Base-by-base conservation (phyloP, 1,140 invertebrate species). In the Drosophila subpulchrella region DNA sequence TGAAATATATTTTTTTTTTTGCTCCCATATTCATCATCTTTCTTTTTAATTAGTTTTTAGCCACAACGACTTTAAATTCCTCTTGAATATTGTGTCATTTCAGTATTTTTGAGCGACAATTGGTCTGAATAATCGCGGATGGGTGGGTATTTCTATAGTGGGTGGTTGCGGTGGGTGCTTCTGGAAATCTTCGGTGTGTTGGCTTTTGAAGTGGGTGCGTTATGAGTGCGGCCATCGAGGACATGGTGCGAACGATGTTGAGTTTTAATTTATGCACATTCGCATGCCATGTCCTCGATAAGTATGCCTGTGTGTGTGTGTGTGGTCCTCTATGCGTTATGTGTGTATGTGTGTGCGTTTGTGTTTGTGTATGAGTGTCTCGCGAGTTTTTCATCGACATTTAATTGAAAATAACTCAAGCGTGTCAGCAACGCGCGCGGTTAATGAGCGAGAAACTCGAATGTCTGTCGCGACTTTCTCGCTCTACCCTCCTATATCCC, bases 351-450 rank as follows among this genome's bases (percentile, higher is more conserved):
- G 46, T 51, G 44, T 38, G 15, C 24, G 42, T 62, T 30, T 71
- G 54, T 44, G 60, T n/a, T n/a, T n/a, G n/a, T n/a, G n/a, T n/a
- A n/a, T 61, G 53, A 53, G 60, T 60, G 75, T 79, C 79, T 61
- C 70, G 83, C 65, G 70, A 77, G 70, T 83, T 88, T 88, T 88
- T 89, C 84, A 88, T 89, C 80, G 84, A 89, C 84, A 88, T 88
- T 88, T 88, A 88, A 88, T 88, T 88, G 84, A 88, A 88, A 88
- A 89, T 88, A 88, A 88, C 84, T 88, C 84, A 88, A 84, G 84
- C 84, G 84, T 88, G 84, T 83, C 83, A 88, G 84, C 83, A 83
- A 89, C 83, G 84, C 80, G 70, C 84, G 80, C 85, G 84, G 84
- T 88, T 88, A 88, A 88, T 88, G 84, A 88, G 84, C 84, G 84